These are phyloP conservation scores for Catagonus wagneri DNA, from an alignment of 2,113 vertebrate species.

Conservation along the genomic window DNA sequence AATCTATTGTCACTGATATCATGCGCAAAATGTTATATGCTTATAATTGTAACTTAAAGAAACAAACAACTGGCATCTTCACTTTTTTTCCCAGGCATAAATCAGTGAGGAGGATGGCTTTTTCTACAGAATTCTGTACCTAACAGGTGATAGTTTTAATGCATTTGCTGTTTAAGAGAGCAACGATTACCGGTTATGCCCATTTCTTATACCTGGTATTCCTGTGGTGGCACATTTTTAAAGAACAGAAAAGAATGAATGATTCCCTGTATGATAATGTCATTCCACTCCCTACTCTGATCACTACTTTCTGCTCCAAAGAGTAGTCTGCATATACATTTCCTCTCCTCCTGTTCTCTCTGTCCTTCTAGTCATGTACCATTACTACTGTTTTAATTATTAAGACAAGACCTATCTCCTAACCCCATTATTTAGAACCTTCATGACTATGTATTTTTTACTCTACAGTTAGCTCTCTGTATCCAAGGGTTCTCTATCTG, in stretches of 20 bases:
- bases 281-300: neutral
- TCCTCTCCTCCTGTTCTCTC: neutral
- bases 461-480: neutral
- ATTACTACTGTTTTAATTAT: neutral
- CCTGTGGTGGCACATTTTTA: neutral
- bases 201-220: neutral
- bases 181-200: neutral
- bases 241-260: neutral
- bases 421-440: neutral
- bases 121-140: neutral
- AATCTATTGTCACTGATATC: neutral
- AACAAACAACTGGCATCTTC: neutral
- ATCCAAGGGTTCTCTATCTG: neutral
- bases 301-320: neutral
- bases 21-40: neutral
- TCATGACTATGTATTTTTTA: neutral
- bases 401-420: neutral
- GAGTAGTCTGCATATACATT: no score
- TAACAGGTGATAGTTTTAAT: neutral
- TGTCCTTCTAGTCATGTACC: neutral
- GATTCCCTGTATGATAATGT: neutral
- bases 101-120: neutral
- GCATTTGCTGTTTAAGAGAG: neutral
- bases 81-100: neutral
- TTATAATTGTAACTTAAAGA: neutral